Evolutionary conservation across 2,888 invertebrate species (phyloP).

Genomic region (Arge pagana): DNA sequence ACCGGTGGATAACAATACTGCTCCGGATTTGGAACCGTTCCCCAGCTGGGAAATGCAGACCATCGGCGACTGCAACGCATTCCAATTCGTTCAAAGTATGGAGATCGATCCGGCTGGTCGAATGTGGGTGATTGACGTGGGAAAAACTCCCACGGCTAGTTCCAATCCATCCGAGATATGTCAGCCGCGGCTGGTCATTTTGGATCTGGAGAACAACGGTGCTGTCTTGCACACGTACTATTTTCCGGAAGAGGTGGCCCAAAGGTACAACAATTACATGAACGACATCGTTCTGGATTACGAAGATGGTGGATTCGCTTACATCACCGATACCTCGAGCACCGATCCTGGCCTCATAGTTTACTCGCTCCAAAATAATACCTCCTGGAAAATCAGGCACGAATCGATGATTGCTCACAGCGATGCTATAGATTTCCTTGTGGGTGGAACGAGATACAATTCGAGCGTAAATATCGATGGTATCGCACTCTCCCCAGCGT

Average conservation of each 20-base stretch:
- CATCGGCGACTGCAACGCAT: slow-evolving; percentile 68
- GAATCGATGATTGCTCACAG: slow-evolving; percentile 67
- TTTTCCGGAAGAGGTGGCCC: slow-evolving; percentile 67
- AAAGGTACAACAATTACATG: slow-evolving; percentile 65
- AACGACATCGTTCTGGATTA: slow-evolving; percentile 77
- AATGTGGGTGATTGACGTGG: slow-evolving; percentile 72
- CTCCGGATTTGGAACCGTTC: slow-evolving; percentile 67
- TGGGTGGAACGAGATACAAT: slow-evolving; percentile 64
- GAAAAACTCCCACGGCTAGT: slow-evolving; percentile 67
- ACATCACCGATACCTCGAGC: slow-evolving; percentile 73
- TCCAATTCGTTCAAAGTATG: slow-evolving; percentile 77
- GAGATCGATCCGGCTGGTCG: slow-evolving; percentile 73
- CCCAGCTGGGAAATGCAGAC: slow-evolving; percentile 74
- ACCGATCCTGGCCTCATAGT: slow-evolving; percentile 75
- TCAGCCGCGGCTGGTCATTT: slow-evolving; percentile 70
- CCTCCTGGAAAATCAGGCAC: slow-evolving; percentile 74
- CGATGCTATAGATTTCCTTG: slow-evolving; percentile 65
- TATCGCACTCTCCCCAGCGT: slow-evolving; percentile 70
- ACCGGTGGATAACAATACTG: slow-evolving; percentile 59
- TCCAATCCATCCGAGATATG: slow-evolving; percentile 63
- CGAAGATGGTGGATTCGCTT: slow-evolving; percentile 69
- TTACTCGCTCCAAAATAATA: slow-evolving; percentile 67
- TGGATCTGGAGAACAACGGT: slow-evolving; percentile 67
- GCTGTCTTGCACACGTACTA: slow-evolving; percentile 62
- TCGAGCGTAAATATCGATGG: slow-evolving; percentile 71